Evolutionary conservation across 1,140 invertebrate species (phyloP).

Genomic region (Bombus superbus): DNA sequence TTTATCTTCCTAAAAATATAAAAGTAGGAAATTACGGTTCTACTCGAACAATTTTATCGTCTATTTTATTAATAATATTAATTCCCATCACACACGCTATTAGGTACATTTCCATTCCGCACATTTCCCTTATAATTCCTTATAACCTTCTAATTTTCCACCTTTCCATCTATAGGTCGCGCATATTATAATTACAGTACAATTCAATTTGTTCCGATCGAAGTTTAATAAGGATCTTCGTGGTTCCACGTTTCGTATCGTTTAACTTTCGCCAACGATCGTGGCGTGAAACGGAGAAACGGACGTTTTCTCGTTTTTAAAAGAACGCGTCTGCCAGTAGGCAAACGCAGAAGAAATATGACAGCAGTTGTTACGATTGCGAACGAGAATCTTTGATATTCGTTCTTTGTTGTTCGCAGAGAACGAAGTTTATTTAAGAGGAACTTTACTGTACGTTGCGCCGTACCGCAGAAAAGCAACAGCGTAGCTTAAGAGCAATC

Average conservation of each 20-base stretch:
- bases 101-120: not conserved
- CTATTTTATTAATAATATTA: not conserved
- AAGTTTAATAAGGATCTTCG: not conserved
- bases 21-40: not conserved
- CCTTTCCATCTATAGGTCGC: not conserved
- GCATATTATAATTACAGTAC: not conserved
- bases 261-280: not conserved
- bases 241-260: not conserved
- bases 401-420: not conserved
- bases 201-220: not conserved
- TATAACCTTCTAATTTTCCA: not conserved
- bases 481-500: not conserved
- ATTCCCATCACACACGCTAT: not conserved
- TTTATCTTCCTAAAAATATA: not conserved
- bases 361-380: not conserved
- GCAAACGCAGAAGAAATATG: not conserved
- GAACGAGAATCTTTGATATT: not conserved
- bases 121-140: not conserved
- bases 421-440: not conserved
- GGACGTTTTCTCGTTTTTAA: not conserved
- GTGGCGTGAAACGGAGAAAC: not conserved
- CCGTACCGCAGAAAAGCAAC: not conserved
- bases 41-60: too few relatives aligned
- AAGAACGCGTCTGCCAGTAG: not conserved
- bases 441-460: not conserved